phyloP scores from a whole-genome alignment of 1,140 invertebrate genomes.

The Atta cephalotes region DNA sequence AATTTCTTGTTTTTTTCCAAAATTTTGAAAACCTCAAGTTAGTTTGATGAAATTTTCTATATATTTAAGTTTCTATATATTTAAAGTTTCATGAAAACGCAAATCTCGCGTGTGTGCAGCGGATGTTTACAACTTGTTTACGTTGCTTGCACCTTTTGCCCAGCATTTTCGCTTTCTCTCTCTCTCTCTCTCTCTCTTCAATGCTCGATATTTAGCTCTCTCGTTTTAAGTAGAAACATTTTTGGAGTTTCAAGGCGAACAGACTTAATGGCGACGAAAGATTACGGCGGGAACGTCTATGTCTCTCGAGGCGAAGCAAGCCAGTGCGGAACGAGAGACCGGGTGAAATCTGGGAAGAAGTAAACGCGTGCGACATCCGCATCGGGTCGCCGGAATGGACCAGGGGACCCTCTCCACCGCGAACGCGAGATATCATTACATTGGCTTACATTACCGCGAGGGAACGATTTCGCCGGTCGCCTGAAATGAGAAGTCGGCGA shows the following conservation, averaged over 20 bases:
- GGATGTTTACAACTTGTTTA: no score
- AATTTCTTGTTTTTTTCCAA: no score
- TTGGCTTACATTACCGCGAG: not conserved
- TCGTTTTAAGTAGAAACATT: no score
- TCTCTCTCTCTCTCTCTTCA: no score
- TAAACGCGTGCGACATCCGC: not conserved
- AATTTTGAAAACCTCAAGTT: no score
- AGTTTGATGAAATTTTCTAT: no score
- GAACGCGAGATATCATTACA: not conserved
- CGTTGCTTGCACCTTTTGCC: no score
- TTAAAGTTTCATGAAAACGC: no score
- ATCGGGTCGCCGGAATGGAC: not conserved
- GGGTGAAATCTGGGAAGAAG: not conserved
- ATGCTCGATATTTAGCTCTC: no score
- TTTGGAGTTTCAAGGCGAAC: no score
- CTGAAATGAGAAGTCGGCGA: not conserved
- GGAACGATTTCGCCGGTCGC: not conserved
- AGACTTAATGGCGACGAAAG: slow-evolving; percentile 50
- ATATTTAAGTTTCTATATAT: no score
- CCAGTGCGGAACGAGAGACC: not conserved
- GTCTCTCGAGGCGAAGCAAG: not conserved
- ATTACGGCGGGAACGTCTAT: slow-evolving; percentile 71
- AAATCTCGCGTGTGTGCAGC: slow-evolving; percentile 9
- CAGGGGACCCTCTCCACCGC: not conserved
- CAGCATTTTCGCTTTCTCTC: no score